Conservation (phyloP, 2,888 invertebrate genomes). For the Caradrina kadenii region DNA sequence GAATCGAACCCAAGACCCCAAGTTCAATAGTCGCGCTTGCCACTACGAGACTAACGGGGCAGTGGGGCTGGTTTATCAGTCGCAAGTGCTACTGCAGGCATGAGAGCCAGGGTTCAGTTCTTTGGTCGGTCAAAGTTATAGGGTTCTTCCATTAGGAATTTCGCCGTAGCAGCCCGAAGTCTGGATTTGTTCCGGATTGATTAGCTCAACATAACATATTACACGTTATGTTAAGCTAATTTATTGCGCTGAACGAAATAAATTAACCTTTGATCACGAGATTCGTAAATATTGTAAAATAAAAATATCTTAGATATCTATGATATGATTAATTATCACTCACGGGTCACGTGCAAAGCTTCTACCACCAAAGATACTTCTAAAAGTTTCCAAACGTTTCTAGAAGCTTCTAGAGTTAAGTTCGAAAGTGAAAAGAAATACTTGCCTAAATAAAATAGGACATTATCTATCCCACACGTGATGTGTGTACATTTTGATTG, state of each 20-base stretch:
- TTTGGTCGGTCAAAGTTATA: too few species aligned
- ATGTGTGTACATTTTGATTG: constrained; percentile 24
- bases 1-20: too few species aligned
- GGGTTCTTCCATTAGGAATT: not conserved
- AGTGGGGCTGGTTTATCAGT: not conserved
- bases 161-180: not conserved
- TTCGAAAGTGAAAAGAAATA: not conserved
- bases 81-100: not conserved
- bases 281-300: too few species aligned
- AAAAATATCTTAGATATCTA: constrained; percentile 18
- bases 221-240: too few species aligned
- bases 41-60: too few species aligned
- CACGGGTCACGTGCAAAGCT: constrained; percentile 1
- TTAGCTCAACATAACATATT: too few species aligned
- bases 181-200: not conserved
- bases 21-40: too few species aligned
- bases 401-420: not conserved
- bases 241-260: constrained; percentile 5
- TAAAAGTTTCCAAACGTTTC: too few species aligned
- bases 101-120: too few species aligned
- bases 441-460: too few species aligned
- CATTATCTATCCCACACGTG: constrained; percentile 12
- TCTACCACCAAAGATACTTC: not conserved
- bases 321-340: not conserved
- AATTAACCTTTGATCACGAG: constrained; percentile 1